Evolutionary conservation across 2,797 vertebrate species (phyloP), one percentile per base, ranked within the genome.

Genomic region (Sebastes matsubarae): DNA sequence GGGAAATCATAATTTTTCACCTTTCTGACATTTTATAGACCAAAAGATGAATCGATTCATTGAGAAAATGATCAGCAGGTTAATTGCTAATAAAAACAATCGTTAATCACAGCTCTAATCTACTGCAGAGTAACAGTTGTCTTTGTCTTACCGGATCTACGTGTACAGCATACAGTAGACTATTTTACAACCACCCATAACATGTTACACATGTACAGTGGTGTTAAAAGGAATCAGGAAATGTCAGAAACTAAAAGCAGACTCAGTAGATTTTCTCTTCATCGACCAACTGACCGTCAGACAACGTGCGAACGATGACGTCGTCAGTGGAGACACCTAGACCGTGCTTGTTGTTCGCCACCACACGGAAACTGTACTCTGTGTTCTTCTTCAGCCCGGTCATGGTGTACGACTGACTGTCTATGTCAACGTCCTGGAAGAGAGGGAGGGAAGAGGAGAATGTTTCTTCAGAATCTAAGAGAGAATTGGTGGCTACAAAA

Each of bases 281-380:
- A n/a, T 65, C 5, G 20, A 32, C 38, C 29, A 46, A 91, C 97
- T 91, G 80, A 99, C 99, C 97, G 12, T 99, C 99, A 4, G 99
- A 98, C 50, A 97, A 88, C 0, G 99, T 99, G 34, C 95, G 96
- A 16, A 96, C 94, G 0, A 91, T 84, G 3, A 99, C 88, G 20
- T 99, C 99, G 13, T 98, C 97, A 0, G 99, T 99, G 67, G 99
- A 99, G 83, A 99, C 98, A 3, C 99, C 98, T 0, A 97, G 96
- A 0, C 99, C 99, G 2, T 99, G 99, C 69, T 98, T 98, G 92
- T 99, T 99, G 93, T 97, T 97, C 58, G 99, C 99, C 58, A 99
- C 98, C 73, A 99, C 97, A 4, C 98, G 96, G 89, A 99, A 97
- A 80, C 94, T 98, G 91, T 99, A 99, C 84, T 98, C 97, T 0